Percentiles rank a stretch among this genome's conserved stretches.
phyloP scores from a whole-genome alignment of 1,140 invertebrate species.

The Odontomachus brunneus region DNA sequence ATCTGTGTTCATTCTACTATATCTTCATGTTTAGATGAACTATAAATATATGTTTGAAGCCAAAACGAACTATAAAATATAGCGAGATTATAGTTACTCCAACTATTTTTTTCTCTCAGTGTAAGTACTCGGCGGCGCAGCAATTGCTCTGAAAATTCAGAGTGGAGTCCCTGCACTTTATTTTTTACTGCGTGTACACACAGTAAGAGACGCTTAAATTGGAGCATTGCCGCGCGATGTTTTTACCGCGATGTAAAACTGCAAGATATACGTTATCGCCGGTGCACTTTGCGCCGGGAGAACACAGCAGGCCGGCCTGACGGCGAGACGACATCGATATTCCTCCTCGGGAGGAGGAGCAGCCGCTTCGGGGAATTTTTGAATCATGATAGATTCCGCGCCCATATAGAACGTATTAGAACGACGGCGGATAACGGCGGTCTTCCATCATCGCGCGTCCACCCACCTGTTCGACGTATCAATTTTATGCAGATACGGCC shows the following conservation, averaged over 20 bases:
- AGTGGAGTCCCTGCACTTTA: no score
- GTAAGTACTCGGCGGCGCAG: no score
- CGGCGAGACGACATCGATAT: slow-evolving; percentile 30
- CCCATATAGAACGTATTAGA: slow-evolving; percentile 50
- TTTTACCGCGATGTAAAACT: slow-evolving; percentile 18
- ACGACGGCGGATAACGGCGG: slow-evolving; percentile 43
- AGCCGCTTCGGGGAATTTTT: slow-evolving; percentile 35
- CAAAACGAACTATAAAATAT: no score
- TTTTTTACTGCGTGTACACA: no score
- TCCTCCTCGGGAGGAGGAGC: neutral
- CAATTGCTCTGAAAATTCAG: no score
- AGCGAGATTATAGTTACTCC: no score
- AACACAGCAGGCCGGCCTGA: no score
- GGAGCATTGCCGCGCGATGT: neutral
- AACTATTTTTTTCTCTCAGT: no score
- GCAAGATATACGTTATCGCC: neutral
- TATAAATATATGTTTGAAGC: no score
- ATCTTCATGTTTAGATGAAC: no score
- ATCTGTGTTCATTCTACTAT: no score
- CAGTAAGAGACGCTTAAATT: neutral
- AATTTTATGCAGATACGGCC: slow-evolving; percentile 52
- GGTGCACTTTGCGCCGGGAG: slow-evolving; percentile 17
- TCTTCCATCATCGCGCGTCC: slow-evolving; percentile 50
- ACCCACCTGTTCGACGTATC: slow-evolving; percentile 56
- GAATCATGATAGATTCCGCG: slow-evolving; percentile 49